Percentiles rank a stretch among this genome's conserved stretches.
Evolutionary conservation across 2,888 invertebrate genomes (phyloP).

Genomic region (Machimus rusticus): DNA sequence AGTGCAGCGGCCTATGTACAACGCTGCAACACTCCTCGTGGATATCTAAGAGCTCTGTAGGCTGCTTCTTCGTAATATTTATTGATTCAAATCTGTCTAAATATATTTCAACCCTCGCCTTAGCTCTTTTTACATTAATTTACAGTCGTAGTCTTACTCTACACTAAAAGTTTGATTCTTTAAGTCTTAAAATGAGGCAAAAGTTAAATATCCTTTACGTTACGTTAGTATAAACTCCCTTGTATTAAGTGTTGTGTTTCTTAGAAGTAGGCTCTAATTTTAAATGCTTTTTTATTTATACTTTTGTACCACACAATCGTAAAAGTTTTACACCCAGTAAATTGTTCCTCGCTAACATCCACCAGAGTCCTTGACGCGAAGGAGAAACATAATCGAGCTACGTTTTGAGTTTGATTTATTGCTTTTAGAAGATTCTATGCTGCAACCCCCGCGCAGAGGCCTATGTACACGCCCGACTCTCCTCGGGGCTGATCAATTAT

Average conservation of each 20-base stretch:
- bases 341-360: background rate
- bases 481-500: background rate
- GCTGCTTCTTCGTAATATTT: background rate
- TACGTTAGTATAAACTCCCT: slow-evolving; percentile 61
- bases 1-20: background rate
- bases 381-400: slow-evolving; percentile 10
- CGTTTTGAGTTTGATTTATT: slow-evolving; percentile 20
- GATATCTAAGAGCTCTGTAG: background rate
- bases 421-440: slow-evolving; percentile 2
- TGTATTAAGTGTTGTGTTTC: slow-evolving; percentile 62
- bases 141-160: background rate
- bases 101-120: background rate
- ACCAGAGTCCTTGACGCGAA: background rate
- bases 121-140: slow-evolving; percentile 13
- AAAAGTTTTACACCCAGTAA: slow-evolving; percentile 23
- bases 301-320: slow-evolving; percentile 40
- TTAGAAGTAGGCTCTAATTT: slow-evolving; percentile 52
- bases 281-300: slow-evolving; percentile 26
- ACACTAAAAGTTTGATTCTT: slow-evolving; percentile 38
- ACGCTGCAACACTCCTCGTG: background rate
- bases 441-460: background rate
- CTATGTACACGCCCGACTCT: background rate
- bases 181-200: slow-evolving; percentile 51
- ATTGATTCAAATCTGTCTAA: background rate
- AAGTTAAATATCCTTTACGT: slow-evolving; percentile 43